Evolutionary conservation across 37 sponge, comb jelly and placozoan genomes (phyloP), one percentile per base, ranked within the genome.

Genomic region (Chondrosia reniformis): DNA sequence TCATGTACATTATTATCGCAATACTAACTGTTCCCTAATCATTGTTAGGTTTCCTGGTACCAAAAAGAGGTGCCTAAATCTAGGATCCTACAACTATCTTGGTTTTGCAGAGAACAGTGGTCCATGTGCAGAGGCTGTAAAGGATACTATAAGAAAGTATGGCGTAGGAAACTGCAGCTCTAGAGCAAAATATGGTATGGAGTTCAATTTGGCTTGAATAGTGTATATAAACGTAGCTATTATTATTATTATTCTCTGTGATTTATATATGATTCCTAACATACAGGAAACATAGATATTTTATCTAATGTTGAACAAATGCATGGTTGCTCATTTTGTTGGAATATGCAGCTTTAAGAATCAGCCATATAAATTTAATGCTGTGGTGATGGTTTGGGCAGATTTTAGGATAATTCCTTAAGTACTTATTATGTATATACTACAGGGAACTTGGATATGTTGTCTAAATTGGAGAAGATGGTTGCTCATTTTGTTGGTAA

Each of bases 51-150:
- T 82, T n/a, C 66, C 77, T 8, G 86, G 85, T 8, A 87, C 88
- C 39, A 83, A 45, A n/a, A 80, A 88, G 39, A 71, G 46, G 28
- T 89, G 87, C 39, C 67, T 99, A 19, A 99, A 99, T 75, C 85
- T 99, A 17, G 93, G 99, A 43, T 96, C 97, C 21, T 99, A 99
- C 80, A 99, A 99, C 85, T 99, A 99, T 63, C 86, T 94, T 30
- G 99, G 99, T 0, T 99, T 99, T 91, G 99, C 96, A 27, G 82
- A 99, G 79, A 93, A 69, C 40, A 46, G 31, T 21, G 99, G 99
- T 0, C 84, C 84, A 2, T 93, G 99, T 83, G 83, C 88, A 8
- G 94, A 99, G 13, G 94, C 87, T 37, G 84, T 88, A 0, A 52
- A 76, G 17, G 45, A 65, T 41, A 81, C 85, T 43, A 85, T 91